phyloP scores from a whole-genome alignment of 2,113 vertebrate species.

The Tachysurus fulvidraco region DNA sequence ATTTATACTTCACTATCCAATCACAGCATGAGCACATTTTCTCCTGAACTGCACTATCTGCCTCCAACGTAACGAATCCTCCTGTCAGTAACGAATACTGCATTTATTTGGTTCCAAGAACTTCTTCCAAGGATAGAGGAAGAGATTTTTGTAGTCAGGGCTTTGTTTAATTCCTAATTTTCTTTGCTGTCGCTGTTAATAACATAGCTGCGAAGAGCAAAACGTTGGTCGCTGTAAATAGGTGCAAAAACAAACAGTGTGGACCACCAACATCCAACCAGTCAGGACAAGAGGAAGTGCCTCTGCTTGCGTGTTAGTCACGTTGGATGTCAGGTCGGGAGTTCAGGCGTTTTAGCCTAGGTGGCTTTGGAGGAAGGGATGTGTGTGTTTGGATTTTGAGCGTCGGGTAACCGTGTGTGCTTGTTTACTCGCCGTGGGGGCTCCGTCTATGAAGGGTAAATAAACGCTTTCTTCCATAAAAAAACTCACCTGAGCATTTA shows the following conservation, averaged over 20 bases:
- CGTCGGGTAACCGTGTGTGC: neutral
- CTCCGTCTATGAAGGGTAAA: neutral
- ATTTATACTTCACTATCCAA: neutral
- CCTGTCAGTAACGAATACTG: neutral
- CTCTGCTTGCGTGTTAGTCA: neutral
- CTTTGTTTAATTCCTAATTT: neutral
- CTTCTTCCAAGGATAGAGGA: neutral
- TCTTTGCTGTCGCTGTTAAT: neutral
- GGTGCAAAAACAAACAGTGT: neutral
- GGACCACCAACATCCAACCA: neutral
- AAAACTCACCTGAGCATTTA: too few species aligned
- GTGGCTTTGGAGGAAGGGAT: neutral
- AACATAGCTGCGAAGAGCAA: neutral
- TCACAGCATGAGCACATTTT: neutral
- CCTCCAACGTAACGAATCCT: neutral
- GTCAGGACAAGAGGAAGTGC: constrained; percentile 1
- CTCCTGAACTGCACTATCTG: neutral
- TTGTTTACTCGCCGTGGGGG: neutral
- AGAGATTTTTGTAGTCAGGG: neutral
- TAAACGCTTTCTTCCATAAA: neutral
- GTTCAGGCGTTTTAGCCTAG: neutral
- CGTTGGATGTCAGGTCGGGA: neutral
- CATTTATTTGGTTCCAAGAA: neutral
- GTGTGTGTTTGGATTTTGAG: neutral
- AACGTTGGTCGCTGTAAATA: neutral